Base-by-base conservation (phyloP, 2,113 vertebrate species). In the Microcebus ravelobensis region DNA sequence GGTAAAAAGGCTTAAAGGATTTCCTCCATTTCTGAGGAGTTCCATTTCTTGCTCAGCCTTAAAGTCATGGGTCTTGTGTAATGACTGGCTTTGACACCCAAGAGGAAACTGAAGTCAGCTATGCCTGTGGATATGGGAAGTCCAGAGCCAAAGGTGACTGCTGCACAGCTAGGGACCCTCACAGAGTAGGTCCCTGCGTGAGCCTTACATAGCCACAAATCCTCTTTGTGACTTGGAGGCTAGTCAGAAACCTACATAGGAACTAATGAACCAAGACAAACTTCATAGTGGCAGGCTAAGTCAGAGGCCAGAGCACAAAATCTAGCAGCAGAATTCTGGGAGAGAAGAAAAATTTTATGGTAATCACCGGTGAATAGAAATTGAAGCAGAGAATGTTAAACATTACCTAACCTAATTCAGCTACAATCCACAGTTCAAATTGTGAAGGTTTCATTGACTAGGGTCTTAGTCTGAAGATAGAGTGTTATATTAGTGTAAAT, bases 181-280 rank as follows among this genome's bases (percentile, higher is more conserved):
- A 67, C 12, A 20, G 36, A 68, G 5, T 52, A 93, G 86, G 12
- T 81, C 45, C 45, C 92, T 29, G 77, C 42, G 11, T 1, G 45
- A 67, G 25, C 1, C 57, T 80, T 55, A 45, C 36, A 87, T 82
- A 95, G 45, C 68, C 50, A 55, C 63, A 93, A 21, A 96, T 86
- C 82, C 57, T 84, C 55, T 65, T 27, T 0, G 2, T 70, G 70
- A 73, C 18, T 80, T 96, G 93, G 77, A 91, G 31, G 11, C 9
- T 0, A 95, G 50, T 96, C 82, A 91, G 29, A 95, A 95, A 95
- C 57, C 86, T 74, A 91, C 20, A 8, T 21, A 79, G n/a, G 25
- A 96, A 92, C 87, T 96, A 95, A 96, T 77, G 88, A 95, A 86
- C 31, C 31, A 81, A 96, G 87, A 50, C 29, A 87, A 84, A 82